phyloP scores from a whole-genome alignment of 2,797 vertebrate genomes.

The Peromyscus eremicus region DNA sequence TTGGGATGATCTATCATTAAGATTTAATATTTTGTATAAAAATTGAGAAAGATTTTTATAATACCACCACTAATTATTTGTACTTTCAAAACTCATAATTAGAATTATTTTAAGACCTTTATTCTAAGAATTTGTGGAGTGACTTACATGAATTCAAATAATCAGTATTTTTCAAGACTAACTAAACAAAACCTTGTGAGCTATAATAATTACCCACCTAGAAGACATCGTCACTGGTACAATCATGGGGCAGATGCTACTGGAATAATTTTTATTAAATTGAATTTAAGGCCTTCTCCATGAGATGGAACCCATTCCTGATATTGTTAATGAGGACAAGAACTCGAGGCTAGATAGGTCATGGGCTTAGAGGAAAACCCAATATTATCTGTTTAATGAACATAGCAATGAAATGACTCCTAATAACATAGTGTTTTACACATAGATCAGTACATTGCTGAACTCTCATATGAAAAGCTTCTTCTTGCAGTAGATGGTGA shows the following conservation, averaged over 20 bases:
- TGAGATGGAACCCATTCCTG: too few species aligned
- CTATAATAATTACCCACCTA: not conserved
- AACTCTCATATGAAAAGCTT: not conserved
- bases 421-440: not conserved
- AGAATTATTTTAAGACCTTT: slow-evolving; percentile 40
- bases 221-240: not conserved
- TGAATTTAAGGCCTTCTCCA: not conserved
- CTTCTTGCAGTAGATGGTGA: too few species aligned
- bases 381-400: not conserved
- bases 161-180: slow-evolving; percentile 32
- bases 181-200: not conserved
- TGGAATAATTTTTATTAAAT: not conserved
- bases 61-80: not conserved
- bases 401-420: not conserved
- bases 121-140: not conserved
- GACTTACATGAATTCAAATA: slow-evolving; percentile 26
- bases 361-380: too few species aligned
- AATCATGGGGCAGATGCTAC: not conserved
- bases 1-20: not conserved
- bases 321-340: not conserved
- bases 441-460: not conserved
- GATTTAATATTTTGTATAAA: slow-evolving; percentile 51
- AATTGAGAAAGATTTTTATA: slow-evolving; percentile 6
- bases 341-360: not conserved
- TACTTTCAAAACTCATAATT: slow-evolving; percentile 48